phyloP scores from a whole-genome alignment of 2,888 invertebrate genomes.

The Neria commutata region DNA sequence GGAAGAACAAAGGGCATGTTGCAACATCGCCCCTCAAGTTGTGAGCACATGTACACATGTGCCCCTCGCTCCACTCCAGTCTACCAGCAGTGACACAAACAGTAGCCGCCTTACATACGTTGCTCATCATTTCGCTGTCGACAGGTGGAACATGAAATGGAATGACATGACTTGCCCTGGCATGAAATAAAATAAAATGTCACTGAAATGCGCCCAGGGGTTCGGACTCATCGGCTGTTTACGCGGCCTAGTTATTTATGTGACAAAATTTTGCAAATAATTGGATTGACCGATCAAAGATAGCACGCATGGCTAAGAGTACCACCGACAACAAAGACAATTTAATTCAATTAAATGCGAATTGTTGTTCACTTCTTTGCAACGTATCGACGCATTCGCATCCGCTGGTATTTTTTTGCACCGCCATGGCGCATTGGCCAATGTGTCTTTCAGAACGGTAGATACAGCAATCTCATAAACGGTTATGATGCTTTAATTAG shows the following conservation, averaged over 20 bases:
- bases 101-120: neutral
- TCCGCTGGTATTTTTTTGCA: no score
- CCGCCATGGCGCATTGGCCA: no score
- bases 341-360: constrained; percentile 61
- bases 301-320: constrained; percentile 41
- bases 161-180: constrained; percentile 29
- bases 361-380: constrained; percentile 53
- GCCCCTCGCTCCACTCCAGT: neutral
- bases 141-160: constrained; percentile 52
- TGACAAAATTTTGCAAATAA: constrained; percentile 62
- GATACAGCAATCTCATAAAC: no score
- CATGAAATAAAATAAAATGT: no score
- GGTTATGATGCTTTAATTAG: no score
- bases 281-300: constrained; percentile 61
- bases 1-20: no score
- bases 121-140: constrained; percentile 13
- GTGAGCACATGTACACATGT: neutral
- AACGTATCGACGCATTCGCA: constrained; percentile 32
- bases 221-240: neutral
- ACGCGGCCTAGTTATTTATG: constrained; percentile 58
- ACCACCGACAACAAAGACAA: constrained; percentile 37
- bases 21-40: neutral
- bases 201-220: neutral
- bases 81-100: neutral
- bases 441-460: no score